Conservation (phyloP, 1,140 invertebrate genomes). For the Eurosta solidaginis region DNA sequence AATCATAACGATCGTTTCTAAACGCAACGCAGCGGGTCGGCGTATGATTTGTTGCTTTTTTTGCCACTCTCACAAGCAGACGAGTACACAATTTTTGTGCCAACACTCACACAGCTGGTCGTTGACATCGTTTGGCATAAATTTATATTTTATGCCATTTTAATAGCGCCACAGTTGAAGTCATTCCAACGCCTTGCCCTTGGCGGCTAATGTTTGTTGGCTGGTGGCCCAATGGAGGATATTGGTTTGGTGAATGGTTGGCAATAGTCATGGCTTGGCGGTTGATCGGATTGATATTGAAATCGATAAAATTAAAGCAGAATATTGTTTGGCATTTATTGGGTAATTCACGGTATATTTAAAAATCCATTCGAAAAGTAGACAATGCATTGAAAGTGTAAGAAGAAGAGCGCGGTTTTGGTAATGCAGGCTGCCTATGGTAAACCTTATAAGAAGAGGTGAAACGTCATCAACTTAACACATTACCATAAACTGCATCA, state of each 20-base stretch:
- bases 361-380: neutral
- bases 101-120: neutral
- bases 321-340: neutral
- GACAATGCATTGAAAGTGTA: neutral
- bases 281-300: slow-evolving; percentile 19
- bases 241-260: neutral
- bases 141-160: slow-evolving; percentile 25
- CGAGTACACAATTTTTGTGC: neutral
- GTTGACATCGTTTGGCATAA: slow-evolving; percentile 1
- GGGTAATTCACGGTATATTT: neutral
- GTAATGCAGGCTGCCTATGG: too few relatives aligned
- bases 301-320: slow-evolving; percentile 25
- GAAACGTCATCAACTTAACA: too few relatives aligned
- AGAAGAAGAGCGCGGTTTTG: too few relatives aligned
- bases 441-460: too few relatives aligned
- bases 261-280: neutral
- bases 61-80: neutral
- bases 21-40: neutral
- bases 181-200: neutral
- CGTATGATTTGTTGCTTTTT: neutral
- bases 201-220: neutral
- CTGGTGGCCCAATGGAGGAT: too few relatives aligned
- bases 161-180: slow-evolving; percentile 24
- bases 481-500: too few relatives aligned
- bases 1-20: neutral